Percentiles rank a stretch among this genome's conserved stretches.
Conservation (phyloP, 2,113 vertebrate genomes). For the Limnothrissa miodon region DNA sequence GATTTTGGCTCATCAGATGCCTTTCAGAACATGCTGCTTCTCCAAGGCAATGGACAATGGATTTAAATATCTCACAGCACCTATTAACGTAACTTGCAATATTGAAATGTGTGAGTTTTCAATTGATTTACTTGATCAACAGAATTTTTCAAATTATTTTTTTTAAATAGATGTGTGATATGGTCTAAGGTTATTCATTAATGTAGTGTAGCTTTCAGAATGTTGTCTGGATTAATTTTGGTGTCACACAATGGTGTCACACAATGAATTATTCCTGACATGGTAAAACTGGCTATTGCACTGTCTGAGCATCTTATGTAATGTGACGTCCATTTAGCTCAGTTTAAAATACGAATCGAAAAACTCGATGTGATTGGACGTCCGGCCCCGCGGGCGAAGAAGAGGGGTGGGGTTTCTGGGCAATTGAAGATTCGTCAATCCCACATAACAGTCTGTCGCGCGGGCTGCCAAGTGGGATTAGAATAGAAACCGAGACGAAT, state of each 20-base stretch:
- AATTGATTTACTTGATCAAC: neutral
- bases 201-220: neutral
- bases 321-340: slow-evolving; percentile 57
- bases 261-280: neutral
- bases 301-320: slow-evolving; percentile 53
- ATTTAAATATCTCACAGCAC: neutral
- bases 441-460: slow-evolving; percentile 56
- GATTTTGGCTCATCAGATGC: neutral
- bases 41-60: neutral
- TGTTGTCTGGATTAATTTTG: neutral
- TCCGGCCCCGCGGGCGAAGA: slow-evolving; percentile 7
- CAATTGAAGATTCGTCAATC: slow-evolving; percentile 48
- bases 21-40: neutral
- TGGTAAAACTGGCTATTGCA: neutral
- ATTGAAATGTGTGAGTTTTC: neutral
- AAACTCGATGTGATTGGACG: slow-evolving; percentile 61
- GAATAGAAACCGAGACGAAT: neutral
- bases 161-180: neutral
- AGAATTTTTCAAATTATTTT: neutral
- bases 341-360: slow-evolving; percentile 63
- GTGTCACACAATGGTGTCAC: neutral
- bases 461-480: slow-evolving; percentile 62
- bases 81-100: neutral
- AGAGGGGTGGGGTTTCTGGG: slow-evolving; percentile 50
- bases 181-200: neutral